Base-by-base conservation (phyloP, 1,140 invertebrate species). In the roundworm (Caenorhabditis elegans) region DNA sequence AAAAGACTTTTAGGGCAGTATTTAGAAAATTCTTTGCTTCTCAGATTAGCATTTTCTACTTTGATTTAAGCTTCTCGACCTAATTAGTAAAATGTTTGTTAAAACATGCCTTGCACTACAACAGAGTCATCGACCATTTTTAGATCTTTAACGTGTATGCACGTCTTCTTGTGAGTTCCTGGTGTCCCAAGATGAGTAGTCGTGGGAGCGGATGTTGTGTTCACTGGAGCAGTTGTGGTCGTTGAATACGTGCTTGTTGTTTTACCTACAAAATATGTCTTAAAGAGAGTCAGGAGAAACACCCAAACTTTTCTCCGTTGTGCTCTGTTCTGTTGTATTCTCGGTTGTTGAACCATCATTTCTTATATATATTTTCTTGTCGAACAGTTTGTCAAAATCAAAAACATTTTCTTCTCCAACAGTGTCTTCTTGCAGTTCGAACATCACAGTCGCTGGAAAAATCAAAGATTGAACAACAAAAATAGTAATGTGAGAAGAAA, bases 401-500 rank as follows among this genome's bases (percentile, higher is more conserved):
- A 39, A 39, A 39, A 70, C 34, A 43, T 39, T n/a, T 11, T 70
- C 60, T 39, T 39, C 60, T 22, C 34, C 60, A 39, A 22, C 19
- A 22, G 17, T 39, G 60, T 70, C 60, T 17, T 70, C 60, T 70
- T 70, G 60, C 15, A 70, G 19, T 19, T 39, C 34, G 36, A 34
- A 70, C 60, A 70, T 70, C 34, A 36, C 31, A 39, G 60, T 70
- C 5, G 60, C 60, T 70, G 60, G n/a, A 60, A 70, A 65, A 70
- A 70, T 70, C 26, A 34, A 10, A 60, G 31, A 60, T 31, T 60
- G 53, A 60, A 60, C 53, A 53, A 34, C 13, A 4, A 34, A 34
- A 31, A 60, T 5, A 60, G 15, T 51, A 60, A 34, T 5, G 8
- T 34, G 6, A 13, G 28, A 60, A 60, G 8, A 60, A 70, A 53